These are phyloP conservation scores for Amia ocellicauda DNA, from an alignment of 2,113 vertebrate genomes.

Conservation along the genomic window DNA sequence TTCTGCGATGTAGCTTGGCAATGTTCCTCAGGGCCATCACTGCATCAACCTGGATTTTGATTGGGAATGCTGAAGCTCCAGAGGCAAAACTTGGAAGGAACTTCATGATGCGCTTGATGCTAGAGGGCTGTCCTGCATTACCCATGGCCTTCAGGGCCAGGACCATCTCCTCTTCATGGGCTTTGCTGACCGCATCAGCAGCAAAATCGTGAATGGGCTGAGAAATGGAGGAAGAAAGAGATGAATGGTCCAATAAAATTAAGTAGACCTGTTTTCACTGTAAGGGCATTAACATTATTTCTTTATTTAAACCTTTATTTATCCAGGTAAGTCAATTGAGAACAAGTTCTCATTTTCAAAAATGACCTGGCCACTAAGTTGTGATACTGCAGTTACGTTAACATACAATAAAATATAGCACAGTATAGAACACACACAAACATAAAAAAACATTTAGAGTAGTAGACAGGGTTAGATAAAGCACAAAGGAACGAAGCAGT, in stretches of 20 bases:
- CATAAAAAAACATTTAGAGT: too few relatives aligned
- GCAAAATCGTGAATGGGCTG: conserved; percentile 72
- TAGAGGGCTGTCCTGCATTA: conserved; percentile 71
- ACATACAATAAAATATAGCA: too few relatives aligned
- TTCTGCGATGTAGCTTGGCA: conserved; percentile 65
- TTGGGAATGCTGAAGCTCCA: conserved; percentile 47
- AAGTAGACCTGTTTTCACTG: too few relatives aligned
- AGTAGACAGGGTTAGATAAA: not conserved
- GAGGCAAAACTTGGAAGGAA: conserved; percentile 64
- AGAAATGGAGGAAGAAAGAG: conserved; percentile 7
- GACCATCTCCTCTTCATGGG: conserved; percentile 55
- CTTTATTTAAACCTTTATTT: too few relatives aligned
- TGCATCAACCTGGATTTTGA: conserved; percentile 63
- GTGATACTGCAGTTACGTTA: too few relatives aligned
- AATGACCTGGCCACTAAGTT: too few relatives aligned
- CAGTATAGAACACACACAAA: too few relatives aligned
- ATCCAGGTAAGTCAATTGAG: too few relatives aligned
- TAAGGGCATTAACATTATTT: too few relatives aligned
- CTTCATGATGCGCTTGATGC: conserved; percentile 72
- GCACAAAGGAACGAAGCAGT: not conserved
- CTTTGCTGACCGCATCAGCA: conserved; percentile 56
- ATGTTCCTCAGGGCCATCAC: conserved; percentile 74
- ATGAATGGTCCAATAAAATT: rapidly evolving
- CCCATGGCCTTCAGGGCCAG: conserved; percentile 74
- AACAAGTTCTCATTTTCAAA: too few relatives aligned